Base-by-base conservation (phyloP, 2,113 vertebrate species). In the Lucifuga dentata region DNA sequence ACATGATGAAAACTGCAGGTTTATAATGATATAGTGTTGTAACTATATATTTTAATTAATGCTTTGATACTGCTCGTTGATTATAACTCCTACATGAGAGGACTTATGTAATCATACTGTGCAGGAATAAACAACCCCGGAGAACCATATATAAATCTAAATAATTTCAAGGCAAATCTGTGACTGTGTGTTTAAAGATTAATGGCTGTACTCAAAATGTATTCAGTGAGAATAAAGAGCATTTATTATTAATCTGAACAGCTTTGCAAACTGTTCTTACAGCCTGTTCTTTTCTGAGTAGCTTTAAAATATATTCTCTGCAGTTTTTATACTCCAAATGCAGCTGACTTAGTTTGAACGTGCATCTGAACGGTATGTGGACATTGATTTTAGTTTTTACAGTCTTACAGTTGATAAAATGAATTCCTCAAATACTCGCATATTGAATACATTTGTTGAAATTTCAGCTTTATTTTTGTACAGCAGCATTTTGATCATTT, bases 221-320 rank as follows among this genome's bases (percentile, higher is more conserved):
- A 48, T 77, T 77, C 10, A 55, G 23, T 67, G 67, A 73, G 78
- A 80, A 80, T 68, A 70, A 73, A 69, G 16, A 1, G 3, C 43
- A 73, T 82, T 12, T 43, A 83, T 88, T 82, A 84, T 86, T 86
- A 2, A 88, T 80, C 32, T 56, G n/a, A 41, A 53, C 53, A 50
- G 49, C 46, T 71, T 69, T 60, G 44, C 45, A 53, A 52, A 39
- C 3, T 21, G 35, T 49, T 59, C n/a, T 17, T 48, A 52, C 24
- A 23, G 20, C 9, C 11, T 48, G 10, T 19, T 21, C 11, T 12
- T 8, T 13, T 8, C 23, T 36, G 44, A 51, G 41, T 11, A 41
- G 11, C 17, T 57, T 61, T 51, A 35, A 26, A 4, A 24, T 33
- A 43, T 15, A 24, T 11, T 24, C n/a, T 8, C 1, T 13, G 5